phyloP scores from a whole-genome alignment of 2,888 invertebrate species.

The Tubulanus polymorphus region DNA sequence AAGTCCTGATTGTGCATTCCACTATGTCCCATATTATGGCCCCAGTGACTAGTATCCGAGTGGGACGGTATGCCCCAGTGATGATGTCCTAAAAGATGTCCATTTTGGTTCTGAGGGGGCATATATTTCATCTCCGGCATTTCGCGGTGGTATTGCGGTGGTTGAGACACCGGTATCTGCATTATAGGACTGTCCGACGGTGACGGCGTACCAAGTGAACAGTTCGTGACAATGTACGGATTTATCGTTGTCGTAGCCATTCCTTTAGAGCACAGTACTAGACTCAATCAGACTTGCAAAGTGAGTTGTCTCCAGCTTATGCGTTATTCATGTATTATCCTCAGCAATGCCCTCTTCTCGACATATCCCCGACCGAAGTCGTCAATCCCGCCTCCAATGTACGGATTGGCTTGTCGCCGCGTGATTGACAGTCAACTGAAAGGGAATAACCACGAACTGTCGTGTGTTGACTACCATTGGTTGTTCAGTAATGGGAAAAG shows the following conservation, averaged over 20 bases:
- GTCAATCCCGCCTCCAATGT: conserved; percentile 21
- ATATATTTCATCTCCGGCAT: conserved; percentile 87
- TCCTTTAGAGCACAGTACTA: conserved; percentile 40
- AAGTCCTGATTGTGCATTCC: conserved; percentile 55
- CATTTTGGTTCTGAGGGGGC: conserved; percentile 69
- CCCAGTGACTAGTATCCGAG: conserved; percentile 28
- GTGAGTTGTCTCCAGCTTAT: conserved; percentile 48
- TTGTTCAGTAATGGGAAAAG: conserved; percentile 11
- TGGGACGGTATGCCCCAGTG: conserved; percentile 66
- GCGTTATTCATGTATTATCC: conserved; percentile 61
- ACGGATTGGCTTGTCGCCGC: conserved; percentile 29
- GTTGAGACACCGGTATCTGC: conserved; percentile 47
- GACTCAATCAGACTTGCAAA: conserved; percentile 37
- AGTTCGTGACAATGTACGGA: conserved; percentile 76
- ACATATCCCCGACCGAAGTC: conserved; percentile 37
- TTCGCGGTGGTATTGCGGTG: conserved; percentile 41
- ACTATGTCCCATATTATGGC: conserved; percentile 1
- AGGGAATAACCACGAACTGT: conserved; percentile 27
- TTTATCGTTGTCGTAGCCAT: conserved; percentile 84
- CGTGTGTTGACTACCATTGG: conserved; percentile 20
- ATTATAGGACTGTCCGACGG: conserved; percentile 55
- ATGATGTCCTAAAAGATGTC: conserved; percentile 50
- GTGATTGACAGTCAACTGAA: conserved; percentile 41
- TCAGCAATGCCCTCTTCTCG: conserved; percentile 28
- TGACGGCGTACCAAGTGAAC: conserved; percentile 65